Conservation (phyloP, 2,888 invertebrate genomes). For the Kryphioiulus occultus region DNA sequence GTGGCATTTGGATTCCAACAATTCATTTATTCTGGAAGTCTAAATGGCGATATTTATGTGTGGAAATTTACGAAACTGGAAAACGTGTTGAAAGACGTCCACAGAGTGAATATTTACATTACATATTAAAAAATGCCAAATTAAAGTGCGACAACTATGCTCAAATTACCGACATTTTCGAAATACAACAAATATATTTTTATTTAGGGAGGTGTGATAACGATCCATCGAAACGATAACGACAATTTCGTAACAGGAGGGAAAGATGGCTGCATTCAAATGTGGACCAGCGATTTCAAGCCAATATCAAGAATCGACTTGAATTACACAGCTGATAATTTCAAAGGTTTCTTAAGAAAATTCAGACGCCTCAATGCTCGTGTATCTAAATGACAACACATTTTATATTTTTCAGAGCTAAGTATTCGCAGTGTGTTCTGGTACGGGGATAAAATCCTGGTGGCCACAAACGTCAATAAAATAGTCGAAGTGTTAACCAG, state of each 20-base stretch:
- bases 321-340: constrained; percentile 30
- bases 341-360: constrained; percentile 41
- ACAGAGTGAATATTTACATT: constrained; percentile 59
- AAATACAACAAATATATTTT: not conserved
- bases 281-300: constrained; percentile 63
- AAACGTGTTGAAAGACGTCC: constrained; percentile 60
- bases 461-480: constrained; percentile 63
- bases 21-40: constrained; percentile 60
- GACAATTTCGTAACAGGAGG: constrained; percentile 63
- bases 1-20: constrained; percentile 47
- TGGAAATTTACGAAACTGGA: constrained; percentile 61
- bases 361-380: not conserved
- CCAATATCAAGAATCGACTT: constrained; percentile 52
- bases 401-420: not conserved
- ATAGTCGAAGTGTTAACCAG: constrained; percentile 60
- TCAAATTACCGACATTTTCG: too few relatives aligned
- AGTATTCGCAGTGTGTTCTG: constrained; percentile 37
- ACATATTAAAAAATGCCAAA: not conserved
- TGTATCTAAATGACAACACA: not conserved
- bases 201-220: constrained; percentile 55
- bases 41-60: constrained; percentile 63
- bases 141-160: too few relatives aligned
- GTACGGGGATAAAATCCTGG: constrained; percentile 59
- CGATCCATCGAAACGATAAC: constrained; percentile 56
- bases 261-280: constrained; percentile 62